A percentile compares a stretch with the other conserved stretches of the same genome.
phyloP scores from a whole-genome alignment of 2,888 invertebrate genomes.

The Fragum sueziense region DNA sequence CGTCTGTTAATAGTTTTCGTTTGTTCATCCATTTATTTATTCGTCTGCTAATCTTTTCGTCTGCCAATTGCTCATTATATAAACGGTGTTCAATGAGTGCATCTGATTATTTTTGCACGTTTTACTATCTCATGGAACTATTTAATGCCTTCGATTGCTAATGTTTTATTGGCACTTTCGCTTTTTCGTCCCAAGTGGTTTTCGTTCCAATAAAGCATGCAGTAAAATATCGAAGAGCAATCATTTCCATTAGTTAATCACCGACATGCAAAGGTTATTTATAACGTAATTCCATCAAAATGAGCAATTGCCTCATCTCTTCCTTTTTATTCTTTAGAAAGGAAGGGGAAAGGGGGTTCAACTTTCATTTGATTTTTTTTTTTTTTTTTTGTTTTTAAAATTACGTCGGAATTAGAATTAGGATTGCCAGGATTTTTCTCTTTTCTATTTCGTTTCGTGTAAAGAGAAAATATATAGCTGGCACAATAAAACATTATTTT shows the following conservation, averaged over 20 bases:
- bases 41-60: background rate
- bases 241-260: too few relatives aligned
- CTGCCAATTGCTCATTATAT: background rate
- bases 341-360: background rate
- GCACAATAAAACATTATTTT: too few relatives aligned
- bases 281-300: too few relatives aligned
- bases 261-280: too few relatives aligned
- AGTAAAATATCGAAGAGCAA: conserved; percentile 8
- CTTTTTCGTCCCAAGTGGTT: too few relatives aligned
- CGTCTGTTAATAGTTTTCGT: too few relatives aligned
- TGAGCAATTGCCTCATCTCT: too few relatives aligned
- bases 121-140: too few relatives aligned
- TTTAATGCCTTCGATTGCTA: conserved; percentile 2
- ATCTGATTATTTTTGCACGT: too few relatives aligned
- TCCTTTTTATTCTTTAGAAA: too few relatives aligned
- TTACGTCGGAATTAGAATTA: too few relatives aligned
- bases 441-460: conserved; percentile 9
- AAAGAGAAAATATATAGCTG: too few relatives aligned
- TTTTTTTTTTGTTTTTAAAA: background rate
- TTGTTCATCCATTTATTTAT: background rate
- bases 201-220: background rate
- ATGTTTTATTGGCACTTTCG: background rate
- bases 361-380: background rate
- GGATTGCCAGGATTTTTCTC: background rate
- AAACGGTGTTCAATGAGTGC: background rate